These are phyloP conservation scores for Periophthalmus magnuspinnatus DNA, from an alignment of 2,797 vertebrate genomes.

Conservation along the genomic window DNA sequence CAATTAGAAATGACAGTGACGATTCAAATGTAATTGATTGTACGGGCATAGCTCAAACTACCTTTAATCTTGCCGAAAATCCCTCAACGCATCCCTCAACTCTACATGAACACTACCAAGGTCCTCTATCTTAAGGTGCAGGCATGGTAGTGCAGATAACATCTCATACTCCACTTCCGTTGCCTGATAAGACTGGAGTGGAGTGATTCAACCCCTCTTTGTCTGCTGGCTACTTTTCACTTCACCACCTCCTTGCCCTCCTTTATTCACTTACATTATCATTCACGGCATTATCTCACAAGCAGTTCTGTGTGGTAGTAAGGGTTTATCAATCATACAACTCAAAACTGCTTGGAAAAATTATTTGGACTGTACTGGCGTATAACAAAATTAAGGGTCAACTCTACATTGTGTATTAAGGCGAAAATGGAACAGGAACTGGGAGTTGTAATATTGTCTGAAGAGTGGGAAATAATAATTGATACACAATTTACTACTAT, in stretches of 20 bases:
- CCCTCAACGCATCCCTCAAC: background rate
- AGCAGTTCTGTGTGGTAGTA: background rate
- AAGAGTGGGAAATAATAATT: too few relatives aligned
- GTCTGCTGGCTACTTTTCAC: background rate
- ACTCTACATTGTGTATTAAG: too few relatives aligned
- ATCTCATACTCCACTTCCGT: background rate
- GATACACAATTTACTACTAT: too few relatives aligned
- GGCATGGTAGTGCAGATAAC: background rate
- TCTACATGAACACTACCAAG: background rate
- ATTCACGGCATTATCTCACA: background rate
- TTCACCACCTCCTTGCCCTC: background rate
- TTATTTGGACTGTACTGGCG: too few relatives aligned
- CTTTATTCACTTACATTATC: slow-evolving; percentile 8
- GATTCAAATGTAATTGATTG: too few relatives aligned
- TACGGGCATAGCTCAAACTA: background rate
- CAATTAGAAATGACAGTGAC: background rate
- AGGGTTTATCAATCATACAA: background rate
- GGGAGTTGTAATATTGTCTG: too few relatives aligned
- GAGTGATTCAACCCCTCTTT: background rate
- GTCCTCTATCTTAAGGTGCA: background rate
- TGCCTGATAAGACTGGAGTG: background rate
- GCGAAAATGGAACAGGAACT: too few relatives aligned
- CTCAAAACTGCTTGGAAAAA: too few relatives aligned
- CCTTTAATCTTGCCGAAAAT: background rate
- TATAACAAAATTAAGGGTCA: too few relatives aligned